Conservation (phyloP, 1,140 invertebrate species). For the Rhyzopertha dominica region DNA sequence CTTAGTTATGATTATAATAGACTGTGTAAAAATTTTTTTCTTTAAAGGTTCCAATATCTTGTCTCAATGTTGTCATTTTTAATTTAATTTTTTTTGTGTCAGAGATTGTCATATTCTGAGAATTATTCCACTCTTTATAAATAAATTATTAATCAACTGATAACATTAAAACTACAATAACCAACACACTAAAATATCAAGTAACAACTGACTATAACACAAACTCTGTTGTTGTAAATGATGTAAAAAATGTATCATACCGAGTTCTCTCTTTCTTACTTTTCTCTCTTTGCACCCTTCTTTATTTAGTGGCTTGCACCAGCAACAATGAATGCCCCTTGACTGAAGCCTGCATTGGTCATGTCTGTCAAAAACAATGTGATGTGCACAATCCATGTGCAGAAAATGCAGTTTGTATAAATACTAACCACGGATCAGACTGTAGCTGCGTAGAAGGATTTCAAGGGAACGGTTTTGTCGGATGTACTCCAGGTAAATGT, state of each 20-base stretch:
- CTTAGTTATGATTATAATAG: too few species aligned
- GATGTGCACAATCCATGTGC: conserved; percentile 76
- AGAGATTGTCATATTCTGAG: too few species aligned
- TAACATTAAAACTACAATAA: conserved; percentile 12
- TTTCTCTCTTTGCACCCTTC: conserved; percentile 36
- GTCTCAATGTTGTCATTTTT: too few species aligned
- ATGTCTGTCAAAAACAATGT: conserved; percentile 77
- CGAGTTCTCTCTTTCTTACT: conserved; percentile 41
- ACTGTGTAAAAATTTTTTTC: too few species aligned
- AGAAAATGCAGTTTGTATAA: conserved; percentile 78
- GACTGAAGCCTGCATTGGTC: conserved; percentile 75
- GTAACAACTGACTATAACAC: conserved; percentile 1
- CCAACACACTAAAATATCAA: conserved; percentile 8
- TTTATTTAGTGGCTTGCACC: conserved; percentile 66
- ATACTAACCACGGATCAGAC: conserved; percentile 79
- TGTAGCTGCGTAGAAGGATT: conserved; percentile 80
- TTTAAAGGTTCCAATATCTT: too few species aligned
- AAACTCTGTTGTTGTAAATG: conserved; percentile 12
- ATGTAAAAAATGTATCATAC: conserved; percentile 20
- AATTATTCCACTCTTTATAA: too few species aligned
- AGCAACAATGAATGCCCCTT: conserved; percentile 73
- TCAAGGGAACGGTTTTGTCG: conserved; percentile 78
- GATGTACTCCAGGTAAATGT: conserved; percentile 67
- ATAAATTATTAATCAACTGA: conserved; percentile 22
- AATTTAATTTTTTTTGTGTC: too few species aligned